These are phyloP conservation scores for Brachyalestes nurse DNA, from an alignment of 2,797 vertebrate genomes.

Conservation along the genomic window DNA sequence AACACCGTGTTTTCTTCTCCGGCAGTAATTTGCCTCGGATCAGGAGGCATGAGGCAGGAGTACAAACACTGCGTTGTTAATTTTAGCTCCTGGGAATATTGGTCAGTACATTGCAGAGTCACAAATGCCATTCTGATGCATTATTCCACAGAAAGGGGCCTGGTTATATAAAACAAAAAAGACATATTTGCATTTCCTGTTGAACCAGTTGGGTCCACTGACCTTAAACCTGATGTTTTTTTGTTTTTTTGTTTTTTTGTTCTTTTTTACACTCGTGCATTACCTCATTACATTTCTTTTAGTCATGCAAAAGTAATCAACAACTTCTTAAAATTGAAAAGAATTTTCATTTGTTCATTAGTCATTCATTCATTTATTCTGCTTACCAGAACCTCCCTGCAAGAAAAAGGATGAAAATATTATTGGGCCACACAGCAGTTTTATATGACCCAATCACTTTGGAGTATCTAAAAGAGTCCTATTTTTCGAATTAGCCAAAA, in stretches of 20 bases:
- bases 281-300: not conserved
- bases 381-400: not conserved
- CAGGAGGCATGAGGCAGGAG: constrained; percentile 58
- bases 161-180: constrained; percentile 5
- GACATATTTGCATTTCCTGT: not conserved
- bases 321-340: not conserved
- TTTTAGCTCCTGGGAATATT: constrained; percentile 34
- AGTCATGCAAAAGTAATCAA: not conserved
- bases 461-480: not conserved
- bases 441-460: not conserved
- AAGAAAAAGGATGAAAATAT: not conserved
- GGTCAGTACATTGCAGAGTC: constrained; percentile 13
- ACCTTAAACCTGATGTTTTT: not conserved
- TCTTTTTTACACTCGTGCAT: no score
- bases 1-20: constrained; percentile 35
- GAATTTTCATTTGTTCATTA: not conserved
- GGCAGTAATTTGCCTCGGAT: constrained; percentile 62
- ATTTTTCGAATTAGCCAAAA: constrained; percentile 1
- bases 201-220: constrained; percentile 3
- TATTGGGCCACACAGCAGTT: not conserved
- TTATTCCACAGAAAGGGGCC: constrained; percentile 14
- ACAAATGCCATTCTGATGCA: constrained; percentile 21
- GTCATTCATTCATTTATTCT: not conserved
- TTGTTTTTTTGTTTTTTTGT: not conserved
- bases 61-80: constrained; percentile 51